A percentile compares a stretch with the other conserved stretches of the same genome.
These are phyloP conservation scores for Aethes cnicana DNA, from an alignment of 2,888 invertebrate genomes.

Conservation along the genomic window DNA sequence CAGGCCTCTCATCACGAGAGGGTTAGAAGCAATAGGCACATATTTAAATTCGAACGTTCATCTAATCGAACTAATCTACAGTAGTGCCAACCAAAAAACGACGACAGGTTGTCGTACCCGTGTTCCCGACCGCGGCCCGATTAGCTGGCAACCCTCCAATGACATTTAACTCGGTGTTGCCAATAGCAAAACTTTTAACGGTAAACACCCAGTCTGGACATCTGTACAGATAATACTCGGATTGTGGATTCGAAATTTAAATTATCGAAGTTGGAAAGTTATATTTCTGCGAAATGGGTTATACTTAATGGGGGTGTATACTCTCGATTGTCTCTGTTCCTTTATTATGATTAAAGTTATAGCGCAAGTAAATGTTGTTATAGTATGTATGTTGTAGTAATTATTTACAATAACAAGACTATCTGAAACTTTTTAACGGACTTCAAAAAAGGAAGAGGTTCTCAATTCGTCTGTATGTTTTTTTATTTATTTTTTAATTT, in stretches of 20 bases:
- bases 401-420: too few relatives aligned
- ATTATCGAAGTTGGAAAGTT: slow-evolving; percentile 1
- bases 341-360: slow-evolving; percentile 17
- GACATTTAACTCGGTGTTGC: slow-evolving; percentile 29
- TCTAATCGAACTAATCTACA: not conserved
- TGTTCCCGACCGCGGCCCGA: slow-evolving; percentile 5
- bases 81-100: slow-evolving; percentile 9
- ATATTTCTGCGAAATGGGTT: not conserved
- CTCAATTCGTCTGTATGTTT: too few relatives aligned
- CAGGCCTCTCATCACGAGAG: too few relatives aligned
- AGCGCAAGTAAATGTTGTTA: slow-evolving; percentile 2
- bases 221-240: slow-evolving; percentile 9
- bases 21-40: too few relatives aligned
- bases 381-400: too few relatives aligned
- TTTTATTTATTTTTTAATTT: too few relatives aligned
- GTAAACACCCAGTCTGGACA: slow-evolving; percentile 12
- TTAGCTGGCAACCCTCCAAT: slow-evolving; percentile 37
- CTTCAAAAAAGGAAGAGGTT: too few relatives aligned
- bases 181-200: slow-evolving; percentile 34
- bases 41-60: slow-evolving; percentile 4
- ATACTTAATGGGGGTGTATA: not conserved
- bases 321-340: slow-evolving; percentile 1
- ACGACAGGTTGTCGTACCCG: slow-evolving; percentile 2
- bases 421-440: too few relatives aligned
- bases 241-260: not conserved